Conservation (phyloP, 2,888 invertebrate genomes). For the Lepidocyrtinus sp. region DNA sequence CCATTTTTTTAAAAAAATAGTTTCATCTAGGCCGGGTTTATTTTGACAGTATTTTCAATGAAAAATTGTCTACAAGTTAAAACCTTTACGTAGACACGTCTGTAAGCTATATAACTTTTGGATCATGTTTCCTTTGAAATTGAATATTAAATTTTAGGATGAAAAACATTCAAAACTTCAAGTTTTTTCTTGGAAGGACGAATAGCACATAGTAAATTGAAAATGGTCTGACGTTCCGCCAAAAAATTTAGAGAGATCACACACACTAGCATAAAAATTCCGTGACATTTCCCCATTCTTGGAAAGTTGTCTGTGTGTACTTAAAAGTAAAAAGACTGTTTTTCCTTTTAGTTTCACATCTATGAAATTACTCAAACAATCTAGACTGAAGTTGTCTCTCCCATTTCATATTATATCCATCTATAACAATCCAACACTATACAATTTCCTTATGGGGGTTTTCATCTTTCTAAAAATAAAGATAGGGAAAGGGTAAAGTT, state of each 20-base stretch:
- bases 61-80: neutral
- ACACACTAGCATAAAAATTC: no score
- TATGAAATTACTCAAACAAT: conserved; percentile 29
- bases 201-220: no score
- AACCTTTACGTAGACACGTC: neutral
- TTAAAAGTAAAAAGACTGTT: conserved; percentile 18
- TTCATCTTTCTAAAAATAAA: neutral
- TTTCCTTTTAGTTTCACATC: conserved; percentile 19
- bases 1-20: neutral
- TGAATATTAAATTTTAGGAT: neutral
- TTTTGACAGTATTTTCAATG: neutral
- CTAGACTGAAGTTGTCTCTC: neutral
- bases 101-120: neutral
- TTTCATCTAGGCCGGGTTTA: neutral
- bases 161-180: conserved; percentile 3
- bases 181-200: neutral
- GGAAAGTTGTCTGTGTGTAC: conserved; percentile 3
- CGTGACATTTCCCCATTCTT: neutral
- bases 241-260: no score
- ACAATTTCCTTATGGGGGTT: neutral
- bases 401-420: no score
- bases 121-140: neutral
- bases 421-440: no score
- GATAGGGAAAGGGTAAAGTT: neutral
- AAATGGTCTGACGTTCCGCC: no score